Evolutionary conservation across 2,888 invertebrate genomes (phyloP).

Genomic region (Drosophila percnosoma): DNA sequence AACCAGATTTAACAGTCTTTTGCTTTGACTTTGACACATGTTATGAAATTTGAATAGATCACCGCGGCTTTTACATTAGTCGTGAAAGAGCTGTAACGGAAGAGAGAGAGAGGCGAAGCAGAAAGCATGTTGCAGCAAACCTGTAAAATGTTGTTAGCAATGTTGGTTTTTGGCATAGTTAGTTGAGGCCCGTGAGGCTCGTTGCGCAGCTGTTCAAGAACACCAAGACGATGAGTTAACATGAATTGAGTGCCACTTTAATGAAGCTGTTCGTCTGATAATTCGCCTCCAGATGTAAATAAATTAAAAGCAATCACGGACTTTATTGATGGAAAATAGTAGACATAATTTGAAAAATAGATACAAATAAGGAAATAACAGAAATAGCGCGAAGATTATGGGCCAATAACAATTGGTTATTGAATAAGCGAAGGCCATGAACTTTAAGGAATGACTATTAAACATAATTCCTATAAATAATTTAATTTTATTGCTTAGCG

Average conservation of each 20-base stretch:
- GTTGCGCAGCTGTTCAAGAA: conserved; percentile 37
- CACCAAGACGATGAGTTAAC: conserved; percentile 66
- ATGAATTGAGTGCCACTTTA: conserved; percentile 56
- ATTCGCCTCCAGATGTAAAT: conserved; percentile 24
- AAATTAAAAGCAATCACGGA: conserved; percentile 11
- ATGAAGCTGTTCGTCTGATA: conserved; percentile 57
- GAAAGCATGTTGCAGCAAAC: conserved; percentile 54
- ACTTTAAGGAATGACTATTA: neutral
- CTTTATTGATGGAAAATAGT: neutral
- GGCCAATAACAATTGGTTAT: neutral
- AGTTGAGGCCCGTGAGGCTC: conserved; percentile 38
- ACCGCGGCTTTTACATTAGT: conserved; percentile 43
- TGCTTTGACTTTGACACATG: conserved; percentile 76
- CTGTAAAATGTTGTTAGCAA: conserved; percentile 57
- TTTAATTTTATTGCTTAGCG: neutral
- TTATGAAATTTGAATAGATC: conserved; percentile 79
- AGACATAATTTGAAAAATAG: neutral
- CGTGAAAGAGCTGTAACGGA: neutral
- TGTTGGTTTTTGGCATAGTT: conserved; percentile 46
- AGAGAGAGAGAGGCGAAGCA: neutral
- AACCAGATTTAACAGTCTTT: conserved; percentile 63
- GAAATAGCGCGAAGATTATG: neutral
- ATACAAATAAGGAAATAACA: neutral
- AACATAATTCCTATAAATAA: rapidly evolving
- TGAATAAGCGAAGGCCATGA: too few species aligned